Evolutionary conservation across 2,113 vertebrate genomes (phyloP).

Genomic region (Antigone vipio): DNA sequence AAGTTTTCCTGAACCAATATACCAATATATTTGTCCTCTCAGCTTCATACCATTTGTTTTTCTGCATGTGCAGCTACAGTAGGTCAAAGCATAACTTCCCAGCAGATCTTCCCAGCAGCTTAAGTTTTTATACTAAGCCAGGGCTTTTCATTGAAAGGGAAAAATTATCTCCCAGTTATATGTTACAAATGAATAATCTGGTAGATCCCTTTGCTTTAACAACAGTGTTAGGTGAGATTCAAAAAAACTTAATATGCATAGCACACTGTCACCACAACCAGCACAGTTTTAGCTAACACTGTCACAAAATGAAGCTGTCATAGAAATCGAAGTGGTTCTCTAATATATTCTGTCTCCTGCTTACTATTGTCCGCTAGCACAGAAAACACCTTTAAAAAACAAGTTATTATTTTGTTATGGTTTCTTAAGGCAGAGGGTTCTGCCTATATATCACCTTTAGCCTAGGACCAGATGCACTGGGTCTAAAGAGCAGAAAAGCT

Average conservation of each 20-base stretch:
- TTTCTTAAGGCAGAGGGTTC: background rate
- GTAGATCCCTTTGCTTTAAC: background rate
- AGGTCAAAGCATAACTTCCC: background rate
- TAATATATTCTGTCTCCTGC: background rate
- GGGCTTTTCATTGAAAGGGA: background rate
- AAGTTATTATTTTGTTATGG: background rate
- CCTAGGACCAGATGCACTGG: background rate
- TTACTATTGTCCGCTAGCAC: background rate
- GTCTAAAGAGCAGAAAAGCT: background rate
- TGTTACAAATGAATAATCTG: background rate
- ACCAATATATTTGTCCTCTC: background rate
- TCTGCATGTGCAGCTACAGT: background rate
- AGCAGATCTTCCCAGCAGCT: background rate
- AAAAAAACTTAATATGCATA: background rate
- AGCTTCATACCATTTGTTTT: background rate
- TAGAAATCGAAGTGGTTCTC: background rate
- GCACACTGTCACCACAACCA: background rate
- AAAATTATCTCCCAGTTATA: background rate
- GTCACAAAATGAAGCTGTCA: background rate
- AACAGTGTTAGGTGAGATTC: background rate
- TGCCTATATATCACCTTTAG: background rate
- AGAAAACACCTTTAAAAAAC: background rate
- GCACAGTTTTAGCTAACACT: background rate
- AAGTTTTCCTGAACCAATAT: background rate
- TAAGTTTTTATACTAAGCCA: background rate